These are phyloP conservation scores for Zoanthus solanderi DNA, from an alignment of 92 coral and sea anemone species.

Conservation along the genomic window DNA sequence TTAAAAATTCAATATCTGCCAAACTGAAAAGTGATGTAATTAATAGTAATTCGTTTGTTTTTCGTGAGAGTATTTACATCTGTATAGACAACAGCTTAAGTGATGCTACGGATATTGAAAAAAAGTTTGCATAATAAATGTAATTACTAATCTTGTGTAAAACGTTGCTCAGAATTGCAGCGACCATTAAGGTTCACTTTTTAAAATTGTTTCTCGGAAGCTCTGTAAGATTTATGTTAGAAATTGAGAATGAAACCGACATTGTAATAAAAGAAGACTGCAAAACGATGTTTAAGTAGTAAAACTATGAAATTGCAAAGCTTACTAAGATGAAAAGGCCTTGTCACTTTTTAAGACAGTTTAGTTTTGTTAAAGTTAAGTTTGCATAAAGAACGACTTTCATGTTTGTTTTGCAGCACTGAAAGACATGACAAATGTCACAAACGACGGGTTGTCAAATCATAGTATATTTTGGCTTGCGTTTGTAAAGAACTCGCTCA, in stretches of 20 bases:
- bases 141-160: not conserved
- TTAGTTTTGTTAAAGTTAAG: not conserved
- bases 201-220: no score
- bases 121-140: constrained; percentile 31
- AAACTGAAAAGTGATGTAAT: not conserved
- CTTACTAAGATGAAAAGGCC: not conserved
- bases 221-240: not conserved
- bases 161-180: not conserved
- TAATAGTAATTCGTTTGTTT: constrained; percentile 35
- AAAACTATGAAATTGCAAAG: not conserved
- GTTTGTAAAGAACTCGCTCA: no score
- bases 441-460: not conserved
- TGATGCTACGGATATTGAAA: constrained; percentile 36
- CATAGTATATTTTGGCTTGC: not conserved
- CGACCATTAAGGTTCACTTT: not conserved
- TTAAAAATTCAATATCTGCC: not conserved
- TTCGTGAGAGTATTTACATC: constrained; percentile 24
- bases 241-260: not conserved
- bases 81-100: constrained; percentile 29
- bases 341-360: constrained; percentile 24
- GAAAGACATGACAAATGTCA: constrained; percentile 8
- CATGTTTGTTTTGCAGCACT: constrained; percentile 7
- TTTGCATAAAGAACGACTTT: not conserved
- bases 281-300: not conserved
- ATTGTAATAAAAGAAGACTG: not conserved